Evolutionary conservation across 2,797 vertebrate species (phyloP).

Genomic region (Crenichthys baileyi): DNA sequence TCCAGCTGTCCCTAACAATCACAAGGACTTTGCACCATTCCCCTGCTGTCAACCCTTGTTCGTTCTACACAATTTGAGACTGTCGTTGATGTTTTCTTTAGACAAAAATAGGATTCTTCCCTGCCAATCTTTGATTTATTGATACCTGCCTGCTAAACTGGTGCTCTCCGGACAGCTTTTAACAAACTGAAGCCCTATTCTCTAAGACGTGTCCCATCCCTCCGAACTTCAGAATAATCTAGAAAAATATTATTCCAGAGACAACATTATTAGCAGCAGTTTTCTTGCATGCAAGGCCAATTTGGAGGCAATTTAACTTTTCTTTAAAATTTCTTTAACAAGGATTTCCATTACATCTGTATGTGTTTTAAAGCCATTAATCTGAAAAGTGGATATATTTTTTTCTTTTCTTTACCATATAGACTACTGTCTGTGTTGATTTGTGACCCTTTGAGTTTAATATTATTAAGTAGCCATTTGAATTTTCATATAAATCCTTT

Average conservation of each 20-base stretch:
- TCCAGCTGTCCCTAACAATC: neutral
- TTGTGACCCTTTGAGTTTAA: neutral
- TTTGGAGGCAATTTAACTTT: neutral
- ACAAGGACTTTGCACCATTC: too few relatives aligned
- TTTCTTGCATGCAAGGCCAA: neutral
- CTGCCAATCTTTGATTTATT: neutral
- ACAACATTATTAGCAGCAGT: neutral
- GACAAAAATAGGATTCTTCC: neutral
- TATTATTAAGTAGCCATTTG: neutral
- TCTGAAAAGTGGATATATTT: neutral
- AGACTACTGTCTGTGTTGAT: neutral
- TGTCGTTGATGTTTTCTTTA: too few relatives aligned
- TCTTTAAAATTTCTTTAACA: neutral
- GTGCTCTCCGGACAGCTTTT: neutral
- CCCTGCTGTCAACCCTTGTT: neutral
- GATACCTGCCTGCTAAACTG: too few relatives aligned
- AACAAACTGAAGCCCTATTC: neutral
- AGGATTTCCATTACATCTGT: neutral
- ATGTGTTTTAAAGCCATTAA: neutral
- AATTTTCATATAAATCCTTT: neutral
- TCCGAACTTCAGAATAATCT: neutral
- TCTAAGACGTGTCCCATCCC: neutral
- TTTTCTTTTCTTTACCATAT: constrained; percentile 4
- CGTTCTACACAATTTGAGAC: too few relatives aligned
- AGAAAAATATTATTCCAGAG: neutral